Evolutionary conservation across 2,797 vertebrate species (phyloP), one percentile per base, ranked within the genome.

Genomic region (Micromesistius poutassou): DNA sequence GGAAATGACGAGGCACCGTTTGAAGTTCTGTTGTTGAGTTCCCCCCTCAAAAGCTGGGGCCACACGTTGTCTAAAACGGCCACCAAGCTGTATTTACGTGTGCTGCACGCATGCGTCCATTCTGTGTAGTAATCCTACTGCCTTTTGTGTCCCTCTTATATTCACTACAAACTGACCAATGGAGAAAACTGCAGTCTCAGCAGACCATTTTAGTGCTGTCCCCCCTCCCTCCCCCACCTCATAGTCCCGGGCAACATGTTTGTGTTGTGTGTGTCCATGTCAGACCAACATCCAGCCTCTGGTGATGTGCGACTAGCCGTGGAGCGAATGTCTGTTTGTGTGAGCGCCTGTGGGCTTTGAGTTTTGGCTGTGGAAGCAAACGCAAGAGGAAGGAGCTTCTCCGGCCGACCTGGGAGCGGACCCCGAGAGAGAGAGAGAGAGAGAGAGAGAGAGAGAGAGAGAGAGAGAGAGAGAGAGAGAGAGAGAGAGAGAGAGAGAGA

Each of bases 111-210:
- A 83, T 88, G 87, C 80, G 84, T 88, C 84, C 81, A 79, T 83
- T 80, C 78, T 75, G 79, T 86, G 76, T 83, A 78, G 85, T 87
- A 87, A 81, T 89, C 87, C 87, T 77, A 83, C 80, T 82, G 82
- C 88, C 86, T 38, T 93, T 93, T 93, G 92, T 93, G 76, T 81
- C 77, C 80, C 75, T 84, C 68, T 68, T 83, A 80, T 89, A 87
- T 88, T 85, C 88, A 80, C 88, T 84, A 84, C 87, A 87, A 90
- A 91, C 87, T 90, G 82, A 89, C 82, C 85, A 82, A 84, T 80
- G 80, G 79, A 85, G 89, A 79, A 89, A 91, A 89, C 76, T 84
- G 90, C 89, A 88, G 79, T 78, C 77, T 90, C 90, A 89, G 91
- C 89, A 84, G 78, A 42, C 71, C 55, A 2, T 75, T 76, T 74